These are phyloP conservation scores for Dipodomys ordii DNA, from an alignment of 2,113 vertebrate species.

Conservation along the genomic window DNA sequence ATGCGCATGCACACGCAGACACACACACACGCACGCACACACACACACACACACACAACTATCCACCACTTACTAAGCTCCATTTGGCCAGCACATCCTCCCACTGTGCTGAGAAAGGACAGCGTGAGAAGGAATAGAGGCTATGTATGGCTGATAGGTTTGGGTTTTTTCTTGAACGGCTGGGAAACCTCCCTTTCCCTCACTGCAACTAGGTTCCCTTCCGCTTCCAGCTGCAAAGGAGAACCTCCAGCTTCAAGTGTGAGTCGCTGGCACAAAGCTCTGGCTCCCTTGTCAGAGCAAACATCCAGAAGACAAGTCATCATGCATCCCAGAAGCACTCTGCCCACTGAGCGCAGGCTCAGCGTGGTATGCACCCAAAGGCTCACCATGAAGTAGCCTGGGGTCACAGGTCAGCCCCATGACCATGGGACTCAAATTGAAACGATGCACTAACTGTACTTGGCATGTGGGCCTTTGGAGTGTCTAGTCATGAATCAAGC, in stretches of 20 bases:
- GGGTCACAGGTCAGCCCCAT: fast-evolving
- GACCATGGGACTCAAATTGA: neutral
- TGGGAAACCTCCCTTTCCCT: neutral
- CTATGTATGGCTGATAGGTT: neutral
- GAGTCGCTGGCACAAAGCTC: too few relatives aligned
- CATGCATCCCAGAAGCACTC: fast-evolving
- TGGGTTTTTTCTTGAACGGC: neutral
- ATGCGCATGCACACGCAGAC: too few relatives aligned
- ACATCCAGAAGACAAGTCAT: neutral
- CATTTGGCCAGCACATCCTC: neutral
- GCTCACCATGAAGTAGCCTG: neutral
- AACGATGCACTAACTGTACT: neutral
- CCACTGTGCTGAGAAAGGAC: neutral
- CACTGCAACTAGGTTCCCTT: neutral
- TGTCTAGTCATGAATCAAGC: neutral
- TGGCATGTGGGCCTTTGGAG: fast-evolving
- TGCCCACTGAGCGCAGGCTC: fast-evolving
- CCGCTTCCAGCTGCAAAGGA: neutral
- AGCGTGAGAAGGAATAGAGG: neutral
- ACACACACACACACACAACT: too few relatives aligned
- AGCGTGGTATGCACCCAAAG: too few relatives aligned
- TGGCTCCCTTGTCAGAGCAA: neutral
- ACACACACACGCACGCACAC: too few relatives aligned
- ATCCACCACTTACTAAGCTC: neutral
- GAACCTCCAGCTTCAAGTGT: too few relatives aligned